Base-by-base conservation (phyloP, 2,113 vertebrate genomes). In the Chionis minor region DNA sequence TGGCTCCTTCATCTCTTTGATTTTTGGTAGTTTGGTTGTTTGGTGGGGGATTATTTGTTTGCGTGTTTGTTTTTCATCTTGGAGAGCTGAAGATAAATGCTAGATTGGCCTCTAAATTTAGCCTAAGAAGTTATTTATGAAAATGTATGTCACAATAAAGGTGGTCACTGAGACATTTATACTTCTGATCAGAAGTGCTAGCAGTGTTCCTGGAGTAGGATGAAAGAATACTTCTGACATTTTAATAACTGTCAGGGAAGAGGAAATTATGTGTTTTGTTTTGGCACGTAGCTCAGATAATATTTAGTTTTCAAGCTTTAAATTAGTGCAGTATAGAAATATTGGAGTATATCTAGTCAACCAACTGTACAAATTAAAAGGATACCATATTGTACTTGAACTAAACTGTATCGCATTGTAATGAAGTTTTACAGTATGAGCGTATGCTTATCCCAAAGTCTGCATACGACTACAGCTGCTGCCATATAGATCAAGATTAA, bases 1-100 rank as follows among this genome's bases (percentile, higher is more conserved):
- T 58, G 35, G 9, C 32, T 79, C 26, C 32, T 85, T 12, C 7
- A 5, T 65, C 30, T 51, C 21, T 82, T 42, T 35, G 17, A 1
- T 17, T 74, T 91, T 58, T 15, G 21, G n/a, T 58, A 40, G 9
- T 35, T 51, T 56, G 38, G 7, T 28, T 63, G 8, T 27, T 62
- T 75, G 16, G 2, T 61, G 23, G 8, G n/a, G 14, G 13, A 0
- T 0, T 52, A 22, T 17, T 35, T 45, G 2, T 33, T 51, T 51
- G 7, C 1, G 6, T 35, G 22, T 14, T 15, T 33, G 70, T 58
- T 44, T 14, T 4, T 7, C 3, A 3, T 49, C 14, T 38, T 54
- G 33, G 40, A 33, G 38, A 80, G 27, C 4, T 75, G 17, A 83
- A 32, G 30, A 12, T 45, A 54, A 58, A 24, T 67, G 24, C 32